phyloP scores from a whole-genome alignment of 1,140 invertebrate genomes.

The Thaumetopoea pityocampa region DNA sequence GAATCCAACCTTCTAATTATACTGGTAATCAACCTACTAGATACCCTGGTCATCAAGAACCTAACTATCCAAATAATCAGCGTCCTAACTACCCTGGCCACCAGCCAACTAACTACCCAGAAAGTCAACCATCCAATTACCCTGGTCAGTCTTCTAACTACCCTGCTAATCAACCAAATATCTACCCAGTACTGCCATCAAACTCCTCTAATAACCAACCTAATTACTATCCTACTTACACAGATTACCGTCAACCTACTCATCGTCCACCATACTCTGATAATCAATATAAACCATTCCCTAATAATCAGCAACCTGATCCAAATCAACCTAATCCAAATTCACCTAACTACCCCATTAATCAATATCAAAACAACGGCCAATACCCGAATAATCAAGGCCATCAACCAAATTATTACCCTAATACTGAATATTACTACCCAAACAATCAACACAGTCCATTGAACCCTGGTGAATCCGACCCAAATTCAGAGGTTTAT shows the following conservation, averaged over 20 bases:
- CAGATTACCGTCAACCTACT: slow-evolving; percentile 2
- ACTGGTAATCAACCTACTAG: neutral
- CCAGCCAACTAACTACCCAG: slow-evolving; percentile 3
- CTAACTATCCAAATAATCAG: neutral
- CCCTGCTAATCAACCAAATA: neutral
- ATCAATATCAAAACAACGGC: too few relatives aligned
- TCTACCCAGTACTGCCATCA: neutral
- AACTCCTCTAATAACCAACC: neutral
- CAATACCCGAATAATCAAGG: neutral
- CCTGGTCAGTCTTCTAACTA: slow-evolving; percentile 5
- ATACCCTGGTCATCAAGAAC: slow-evolving; percentile 5
- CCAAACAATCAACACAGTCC: neutral
- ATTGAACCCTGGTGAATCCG: neutral
- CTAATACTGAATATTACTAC: slow-evolving; percentile 9
- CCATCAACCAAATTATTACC: slow-evolving; percentile 7
- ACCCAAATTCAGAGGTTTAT: neutral
- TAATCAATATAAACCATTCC: neutral
- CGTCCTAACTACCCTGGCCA: neutral
- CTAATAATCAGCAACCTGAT: slow-evolving; percentile 1
- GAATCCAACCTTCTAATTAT: neutral
- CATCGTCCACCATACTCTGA: too few relatives aligned
- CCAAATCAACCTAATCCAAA: neutral
- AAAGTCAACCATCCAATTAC: neutral
- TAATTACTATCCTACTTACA: too few relatives aligned
- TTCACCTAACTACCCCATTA: too few relatives aligned